Conservation (phyloP, 2,888 invertebrate species). For the Ectemnius continuus region DNA sequence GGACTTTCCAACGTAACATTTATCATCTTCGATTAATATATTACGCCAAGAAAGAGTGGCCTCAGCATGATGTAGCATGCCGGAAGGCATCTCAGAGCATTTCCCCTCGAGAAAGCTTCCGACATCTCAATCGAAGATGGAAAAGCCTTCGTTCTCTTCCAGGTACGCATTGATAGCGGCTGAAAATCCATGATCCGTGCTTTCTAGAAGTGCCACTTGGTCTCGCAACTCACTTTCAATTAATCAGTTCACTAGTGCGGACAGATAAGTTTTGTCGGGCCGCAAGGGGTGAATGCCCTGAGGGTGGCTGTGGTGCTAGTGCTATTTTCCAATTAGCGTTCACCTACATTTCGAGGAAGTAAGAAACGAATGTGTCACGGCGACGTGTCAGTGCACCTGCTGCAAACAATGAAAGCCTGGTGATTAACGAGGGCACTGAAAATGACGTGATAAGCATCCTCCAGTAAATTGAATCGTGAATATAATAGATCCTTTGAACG, state of each 20-base stretch:
- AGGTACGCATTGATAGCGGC: too few species aligned
- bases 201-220: too few species aligned
- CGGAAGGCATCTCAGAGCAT: neutral
- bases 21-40: conserved; percentile 2
- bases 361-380: neutral
- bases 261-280: too few species aligned
- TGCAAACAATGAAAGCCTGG: conserved; percentile 13
- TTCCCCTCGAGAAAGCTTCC: neutral
- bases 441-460: conserved; percentile 18
- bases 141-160: too few species aligned
- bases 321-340: neutral
- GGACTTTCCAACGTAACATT: neutral
- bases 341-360: neutral
- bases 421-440: conserved; percentile 36
- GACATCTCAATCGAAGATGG: too few species aligned
- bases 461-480: conserved; percentile 33
- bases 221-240: too few species aligned
- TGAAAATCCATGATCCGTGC: too few species aligned
- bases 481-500: conserved; percentile 19
- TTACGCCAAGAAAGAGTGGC: neutral
- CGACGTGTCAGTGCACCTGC: neutral
- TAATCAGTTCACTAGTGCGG: too few species aligned
- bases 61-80: conserved; percentile 4
- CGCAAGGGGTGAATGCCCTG: too few species aligned
- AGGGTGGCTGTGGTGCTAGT: too few species aligned